Conservation (phyloP, 1,140 invertebrate genomes). For the Diprion similis region DNA sequence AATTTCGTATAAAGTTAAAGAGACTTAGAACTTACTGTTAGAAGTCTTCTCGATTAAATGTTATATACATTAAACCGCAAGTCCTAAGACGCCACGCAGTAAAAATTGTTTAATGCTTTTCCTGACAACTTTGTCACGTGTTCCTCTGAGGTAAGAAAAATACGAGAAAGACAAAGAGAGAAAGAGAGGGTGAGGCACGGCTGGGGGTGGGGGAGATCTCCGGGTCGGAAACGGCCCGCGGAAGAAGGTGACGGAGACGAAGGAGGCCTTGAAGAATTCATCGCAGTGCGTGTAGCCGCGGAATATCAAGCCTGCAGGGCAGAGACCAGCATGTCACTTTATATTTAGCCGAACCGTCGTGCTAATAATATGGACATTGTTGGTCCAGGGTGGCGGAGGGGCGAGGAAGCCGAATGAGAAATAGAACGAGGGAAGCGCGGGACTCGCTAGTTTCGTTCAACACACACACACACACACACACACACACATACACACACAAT, state of each 20-base stretch:
- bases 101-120: too few species aligned
- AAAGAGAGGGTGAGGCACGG: neutral
- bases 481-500: too few species aligned
- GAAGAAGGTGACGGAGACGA: neutral
- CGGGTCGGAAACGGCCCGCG: too few species aligned
- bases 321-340: neutral
- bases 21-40: too few species aligned
- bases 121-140: too few species aligned
- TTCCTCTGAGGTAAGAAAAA: neutral
- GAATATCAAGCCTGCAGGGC: neutral
- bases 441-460: neutral
- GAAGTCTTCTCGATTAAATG: too few species aligned
- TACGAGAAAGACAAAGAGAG: neutral
- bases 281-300: neutral
- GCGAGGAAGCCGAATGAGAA: neutral
- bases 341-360: neutral
- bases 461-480: too few species aligned
- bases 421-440: neutral
- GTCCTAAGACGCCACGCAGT: too few species aligned
- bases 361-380: slow-evolving; percentile 4
- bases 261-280: neutral
- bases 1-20: too few species aligned
- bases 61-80: too few species aligned
- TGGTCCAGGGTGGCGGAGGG: neutral
- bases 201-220: too few species aligned